phyloP scores from a whole-genome alignment of 2,888 invertebrate genomes.

The Eristalis pertinax region DNA sequence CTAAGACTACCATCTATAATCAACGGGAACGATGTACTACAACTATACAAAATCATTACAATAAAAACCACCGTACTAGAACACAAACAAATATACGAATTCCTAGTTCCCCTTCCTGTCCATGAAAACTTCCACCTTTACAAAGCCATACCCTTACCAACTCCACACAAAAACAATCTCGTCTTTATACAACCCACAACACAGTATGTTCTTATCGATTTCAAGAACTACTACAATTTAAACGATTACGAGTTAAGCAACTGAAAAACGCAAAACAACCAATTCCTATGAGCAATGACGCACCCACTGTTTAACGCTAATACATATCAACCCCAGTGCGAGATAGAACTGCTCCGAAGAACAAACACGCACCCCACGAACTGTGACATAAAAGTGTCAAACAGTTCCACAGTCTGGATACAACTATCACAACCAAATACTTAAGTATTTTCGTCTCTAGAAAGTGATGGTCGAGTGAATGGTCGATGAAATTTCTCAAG shows the following conservation, averaged over 20 bases:
- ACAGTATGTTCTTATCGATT: constrained; percentile 3
- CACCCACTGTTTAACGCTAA: constrained; percentile 21
- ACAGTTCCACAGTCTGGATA: background rate
- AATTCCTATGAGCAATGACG: constrained; percentile 16
- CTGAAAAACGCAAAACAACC: constrained; percentile 2
- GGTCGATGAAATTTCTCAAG: background rate
- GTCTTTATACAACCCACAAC: constrained; percentile 20
- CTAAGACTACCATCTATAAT: background rate
- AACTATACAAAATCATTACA: background rate
- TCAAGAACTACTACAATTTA: constrained; percentile 8
- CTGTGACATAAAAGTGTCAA: background rate
- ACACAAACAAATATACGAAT: constrained; percentile 3
- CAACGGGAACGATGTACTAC: background rate
- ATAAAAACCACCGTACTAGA: background rate
- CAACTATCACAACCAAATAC: background rate
- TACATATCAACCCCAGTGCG: background rate
- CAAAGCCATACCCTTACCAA: constrained; percentile 20
- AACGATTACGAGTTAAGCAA: background rate
- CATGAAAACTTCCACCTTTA: constrained; percentile 12
- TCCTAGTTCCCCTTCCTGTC: constrained; percentile 8
- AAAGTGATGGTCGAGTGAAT: too few species aligned
- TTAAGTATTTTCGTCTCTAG: background rate
- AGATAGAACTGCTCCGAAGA: background rate
- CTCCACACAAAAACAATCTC: constrained; percentile 5
- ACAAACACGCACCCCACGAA: background rate